A percentile compares a stretch with the other conserved stretches of the same genome.
Evolutionary conservation across 2,888 invertebrate species (phyloP).

Genomic region (Drosophila heteroneura): DNA sequence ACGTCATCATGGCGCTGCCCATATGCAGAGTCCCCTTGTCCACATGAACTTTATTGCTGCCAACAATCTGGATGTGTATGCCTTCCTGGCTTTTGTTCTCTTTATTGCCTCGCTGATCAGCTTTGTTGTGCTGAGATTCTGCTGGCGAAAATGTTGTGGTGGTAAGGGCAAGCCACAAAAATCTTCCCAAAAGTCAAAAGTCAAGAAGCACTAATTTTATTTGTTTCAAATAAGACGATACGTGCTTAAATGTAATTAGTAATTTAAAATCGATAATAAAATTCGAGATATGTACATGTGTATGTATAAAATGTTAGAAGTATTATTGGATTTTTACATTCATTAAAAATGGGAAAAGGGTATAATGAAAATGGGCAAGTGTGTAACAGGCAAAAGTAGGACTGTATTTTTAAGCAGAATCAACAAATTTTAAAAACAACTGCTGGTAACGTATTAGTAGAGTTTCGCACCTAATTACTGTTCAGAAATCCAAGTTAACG

Average conservation of each 20-base stretch:
- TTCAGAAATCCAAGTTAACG: neutral
- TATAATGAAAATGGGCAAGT: neutral
- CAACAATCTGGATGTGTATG: constrained; percentile 86
- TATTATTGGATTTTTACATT: neutral
- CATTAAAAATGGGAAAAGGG: neutral
- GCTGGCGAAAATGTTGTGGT: constrained; percentile 53
- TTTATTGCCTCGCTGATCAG: constrained; percentile 39
- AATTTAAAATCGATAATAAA: constrained; percentile 13
- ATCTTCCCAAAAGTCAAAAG: constrained; percentile 51
- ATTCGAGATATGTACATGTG: neutral
- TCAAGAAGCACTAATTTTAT: constrained; percentile 58
- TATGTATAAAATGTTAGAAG: neutral
- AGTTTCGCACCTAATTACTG: neutral
- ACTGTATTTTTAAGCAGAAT: neutral
- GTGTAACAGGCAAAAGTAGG: neutral
- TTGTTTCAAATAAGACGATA: constrained; percentile 17
- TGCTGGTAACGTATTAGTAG: neutral
- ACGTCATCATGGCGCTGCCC: constrained; percentile 86
- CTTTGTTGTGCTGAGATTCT: constrained; percentile 49
- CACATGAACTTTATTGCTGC: constrained; percentile 85
- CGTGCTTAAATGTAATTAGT: constrained; percentile 1
- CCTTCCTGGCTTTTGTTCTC: constrained; percentile 46
- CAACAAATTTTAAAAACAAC: neutral
- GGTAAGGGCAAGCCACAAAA: constrained; percentile 51
- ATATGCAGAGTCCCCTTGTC: constrained; percentile 86